These are phyloP conservation scores for Apamea crenata DNA, from an alignment of 2,888 invertebrate species.

Conservation along the genomic window DNA sequence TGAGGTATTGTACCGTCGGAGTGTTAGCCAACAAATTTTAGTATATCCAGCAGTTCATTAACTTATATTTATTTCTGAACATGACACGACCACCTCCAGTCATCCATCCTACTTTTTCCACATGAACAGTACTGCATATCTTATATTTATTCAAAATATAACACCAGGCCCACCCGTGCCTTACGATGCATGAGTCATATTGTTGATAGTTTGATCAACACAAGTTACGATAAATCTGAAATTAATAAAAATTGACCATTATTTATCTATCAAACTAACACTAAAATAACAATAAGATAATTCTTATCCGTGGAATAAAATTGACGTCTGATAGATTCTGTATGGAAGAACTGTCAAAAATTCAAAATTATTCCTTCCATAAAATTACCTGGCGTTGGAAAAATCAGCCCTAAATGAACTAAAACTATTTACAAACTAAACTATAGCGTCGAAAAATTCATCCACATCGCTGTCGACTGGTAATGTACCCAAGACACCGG, in stretches of 20 bases:
- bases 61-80: not conserved
- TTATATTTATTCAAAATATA: not conserved
- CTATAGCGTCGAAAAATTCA: too few relatives aligned
- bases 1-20: not conserved
- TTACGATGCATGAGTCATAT: not conserved
- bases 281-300: too few relatives aligned
- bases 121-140: slow-evolving; percentile 1
- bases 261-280: too few relatives aligned
- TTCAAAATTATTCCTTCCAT: too few relatives aligned
- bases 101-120: not conserved
- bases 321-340: too few relatives aligned
- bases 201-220: not conserved
- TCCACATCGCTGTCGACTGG: too few relatives aligned
- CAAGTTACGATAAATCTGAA: not conserved
- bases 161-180: not conserved
- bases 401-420: too few relatives aligned
- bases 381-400: too few relatives aligned
- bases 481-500: too few relatives aligned
- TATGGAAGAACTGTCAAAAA: too few relatives aligned
- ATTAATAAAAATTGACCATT: not conserved
- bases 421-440: too few relatives aligned
- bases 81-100: not conserved
- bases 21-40: not conserved
- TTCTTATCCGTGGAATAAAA: too few relatives aligned
- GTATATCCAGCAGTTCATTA: not conserved